Evolutionary conservation across 2,888 invertebrate genomes (phyloP).

Genomic region (Drosophila anomelani): DNA sequence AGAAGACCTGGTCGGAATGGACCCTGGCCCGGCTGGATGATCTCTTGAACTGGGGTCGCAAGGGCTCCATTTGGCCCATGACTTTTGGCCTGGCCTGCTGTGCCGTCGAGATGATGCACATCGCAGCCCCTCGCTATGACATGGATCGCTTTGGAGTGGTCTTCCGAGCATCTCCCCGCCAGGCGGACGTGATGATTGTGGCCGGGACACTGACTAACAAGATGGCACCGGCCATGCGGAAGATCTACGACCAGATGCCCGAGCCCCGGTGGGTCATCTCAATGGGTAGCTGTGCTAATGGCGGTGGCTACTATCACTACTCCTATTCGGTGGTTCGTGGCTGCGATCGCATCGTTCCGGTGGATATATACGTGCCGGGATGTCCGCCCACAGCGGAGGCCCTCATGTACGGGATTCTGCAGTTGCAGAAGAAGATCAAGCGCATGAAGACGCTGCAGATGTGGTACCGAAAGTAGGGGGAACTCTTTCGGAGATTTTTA

Average conservation of each 20-base stretch:
- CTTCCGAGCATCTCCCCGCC: slow-evolving; percentile 98
- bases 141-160: slow-evolving; percentile 99
- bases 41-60: slow-evolving; percentile 96
- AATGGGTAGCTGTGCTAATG: slow-evolving; percentile 99
- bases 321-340: slow-evolving; percentile 99
- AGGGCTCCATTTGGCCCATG: slow-evolving; percentile 98
- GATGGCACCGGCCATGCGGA: slow-evolving; percentile 99
- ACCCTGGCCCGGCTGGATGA: slow-evolving; percentile 96
- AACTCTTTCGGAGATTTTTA: background rate
- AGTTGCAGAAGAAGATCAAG: slow-evolving; percentile 99
- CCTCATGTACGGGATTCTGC: slow-evolving; percentile 96
- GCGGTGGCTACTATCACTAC: slow-evolving; percentile 99
- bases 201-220: slow-evolving; percentile 99
- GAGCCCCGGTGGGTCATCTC: slow-evolving; percentile 99
- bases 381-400: slow-evolving; percentile 99
- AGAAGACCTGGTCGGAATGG: slow-evolving; percentile 90
- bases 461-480: slow-evolving; percentile 96
- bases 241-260: slow-evolving; percentile 99
- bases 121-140: slow-evolving; percentile 99
- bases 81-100: slow-evolving; percentile 99
- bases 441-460: slow-evolving; percentile 93
- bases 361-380: slow-evolving; percentile 99
- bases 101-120: slow-evolving; percentile 99
- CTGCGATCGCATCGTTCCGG: slow-evolving; percentile 98
- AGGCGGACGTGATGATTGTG: slow-evolving; percentile 98